Evolutionary conservation across 2,113 vertebrate species (phyloP).

Genomic region (Vulpes ferrilata): DNA sequence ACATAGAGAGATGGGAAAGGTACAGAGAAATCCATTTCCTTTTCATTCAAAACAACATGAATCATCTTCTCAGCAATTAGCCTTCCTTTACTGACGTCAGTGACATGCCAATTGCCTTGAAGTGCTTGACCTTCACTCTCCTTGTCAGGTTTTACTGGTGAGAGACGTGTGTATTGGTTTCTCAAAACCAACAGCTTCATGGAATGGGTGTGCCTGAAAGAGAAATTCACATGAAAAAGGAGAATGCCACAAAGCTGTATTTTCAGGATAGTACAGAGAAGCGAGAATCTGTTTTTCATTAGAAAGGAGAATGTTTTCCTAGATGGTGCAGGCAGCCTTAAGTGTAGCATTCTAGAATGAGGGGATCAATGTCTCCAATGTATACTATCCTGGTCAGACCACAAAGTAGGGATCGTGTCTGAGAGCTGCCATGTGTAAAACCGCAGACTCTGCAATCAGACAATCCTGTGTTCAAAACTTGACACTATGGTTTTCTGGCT

Average conservation of each 20-base stretch:
- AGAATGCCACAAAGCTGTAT: conserved; percentile 47
- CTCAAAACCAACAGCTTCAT: conserved; percentile 49
- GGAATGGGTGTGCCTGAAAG: background rate
- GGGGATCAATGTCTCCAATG: background rate
- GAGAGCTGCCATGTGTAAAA: conserved; percentile 58
- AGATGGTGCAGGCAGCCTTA: conserved; percentile 59
- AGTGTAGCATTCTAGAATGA: conserved; percentile 47
- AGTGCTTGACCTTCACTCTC: background rate
- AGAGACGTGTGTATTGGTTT: conserved; percentile 21
- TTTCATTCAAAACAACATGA: background rate
- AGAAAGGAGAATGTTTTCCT: conserved; percentile 71
- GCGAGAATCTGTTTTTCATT: conserved; percentile 74
- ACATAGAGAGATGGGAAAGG: background rate
- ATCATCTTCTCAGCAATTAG: background rate
- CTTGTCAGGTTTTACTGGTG: background rate
- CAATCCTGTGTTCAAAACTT: conserved; percentile 54
- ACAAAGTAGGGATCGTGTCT: conserved; percentile 43
- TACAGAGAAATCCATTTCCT: conserved; percentile 27
- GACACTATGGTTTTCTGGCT: conserved; percentile 29
- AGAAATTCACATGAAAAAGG: conserved; percentile 62
- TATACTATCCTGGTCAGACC: conserved; percentile 60
- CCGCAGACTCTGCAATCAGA: conserved; percentile 50
- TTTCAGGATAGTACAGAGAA: conserved; percentile 57
- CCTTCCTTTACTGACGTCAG: background rate
- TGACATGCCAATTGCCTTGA: background rate